Evolutionary conservation across 2,113 vertebrate species (phyloP), one percentile per base, ranked within the genome.

Genomic region (Mastomys natalensis): DNA sequence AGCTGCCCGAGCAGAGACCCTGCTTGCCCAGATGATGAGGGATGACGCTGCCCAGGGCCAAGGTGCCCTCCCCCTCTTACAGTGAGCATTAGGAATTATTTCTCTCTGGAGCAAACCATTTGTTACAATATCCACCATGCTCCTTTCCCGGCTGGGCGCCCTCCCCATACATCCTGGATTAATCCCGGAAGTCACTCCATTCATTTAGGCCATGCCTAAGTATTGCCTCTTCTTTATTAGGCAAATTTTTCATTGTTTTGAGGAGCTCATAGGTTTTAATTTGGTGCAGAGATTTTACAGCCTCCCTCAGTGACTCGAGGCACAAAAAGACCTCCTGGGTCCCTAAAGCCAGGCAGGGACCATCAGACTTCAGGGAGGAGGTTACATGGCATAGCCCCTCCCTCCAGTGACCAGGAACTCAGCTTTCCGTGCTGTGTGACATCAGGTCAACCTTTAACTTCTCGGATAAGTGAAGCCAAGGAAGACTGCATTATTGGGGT

Each of bases 21-120:
- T 51, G 91, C 60, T 91, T 45, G 91, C 77, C 81, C 22, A 11
- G 96, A 80, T 58, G 66, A 87, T 60, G 48, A 95, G 93, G 62
- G 87, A 94, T 45, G 7, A 2, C 0, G 7, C 88, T 87, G 96
- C 87, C n/a, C 64, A 93, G 74, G 70, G 95, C 93, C 85, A 78
- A 70, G 89, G 96, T 92, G 96, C 96, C 97, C 97, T 91, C 97
- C 91, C 92, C 93, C 93, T 74, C 66, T 72, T 7, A 26, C 34
- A 2, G 51, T 11, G 55, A 94, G 92, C 97, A 96, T 95, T 96
- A 98, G 96, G 97, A 98, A 97, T 98, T 97, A 97, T 92, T 88
- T 94, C 81, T 93, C 85, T 86, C 40, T 8, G 4, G 93, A 94
- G 80, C 96, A 81, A 94, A 74, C 31, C 91, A 96, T 95, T 88